Percentiles rank a stretch among this genome's conserved stretches.
Conservation (phyloP, 2,797 vertebrate species). For the Hydrolagus colliei region DNA sequence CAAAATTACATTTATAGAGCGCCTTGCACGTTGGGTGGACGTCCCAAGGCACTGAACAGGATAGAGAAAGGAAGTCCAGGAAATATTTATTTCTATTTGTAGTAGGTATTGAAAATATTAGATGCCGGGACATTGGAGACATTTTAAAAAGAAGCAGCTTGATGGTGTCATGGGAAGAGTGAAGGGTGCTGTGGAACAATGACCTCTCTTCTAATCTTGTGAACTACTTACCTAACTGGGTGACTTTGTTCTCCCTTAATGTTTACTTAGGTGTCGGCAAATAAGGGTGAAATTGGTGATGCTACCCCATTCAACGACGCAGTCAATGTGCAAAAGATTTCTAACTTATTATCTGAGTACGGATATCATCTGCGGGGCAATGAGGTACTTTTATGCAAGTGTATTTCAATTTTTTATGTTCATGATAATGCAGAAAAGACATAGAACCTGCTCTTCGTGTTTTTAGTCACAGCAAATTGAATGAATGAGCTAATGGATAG, state of each 20-base stretch:
- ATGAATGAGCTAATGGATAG: neutral
- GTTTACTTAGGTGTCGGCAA: slow-evolving; percentile 78
- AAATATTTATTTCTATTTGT: no score
- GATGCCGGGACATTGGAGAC: neutral
- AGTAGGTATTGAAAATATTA: neutral
- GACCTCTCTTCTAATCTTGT: neutral
- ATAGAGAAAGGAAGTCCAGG: no score
- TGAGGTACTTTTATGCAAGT: slow-evolving; percentile 61
- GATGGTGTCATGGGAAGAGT: neutral
- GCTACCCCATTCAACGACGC: slow-evolving; percentile 96
- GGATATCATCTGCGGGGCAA: slow-evolving; percentile 93
- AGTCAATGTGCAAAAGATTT: slow-evolving; percentile 96
- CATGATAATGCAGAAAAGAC: neutral
- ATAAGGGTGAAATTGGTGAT: slow-evolving; percentile 97
- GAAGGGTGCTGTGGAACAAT: no score
- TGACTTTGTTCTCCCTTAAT: slow-evolving; percentile 8
- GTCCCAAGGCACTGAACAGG: no score
- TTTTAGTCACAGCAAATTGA: neutral
- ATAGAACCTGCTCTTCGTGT: neutral
- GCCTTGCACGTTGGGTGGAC: no score
- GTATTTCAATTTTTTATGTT: no score
- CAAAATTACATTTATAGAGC: no score
- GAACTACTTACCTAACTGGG: neutral
- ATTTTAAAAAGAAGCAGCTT: neutral
- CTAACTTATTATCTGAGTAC: slow-evolving; percentile 89